A percentile compares a stretch with the other conserved stretches of the same genome.
These are phyloP conservation scores for Thunnus thynnus DNA, from an alignment of 2,113 vertebrate genomes.

Conservation along the genomic window DNA sequence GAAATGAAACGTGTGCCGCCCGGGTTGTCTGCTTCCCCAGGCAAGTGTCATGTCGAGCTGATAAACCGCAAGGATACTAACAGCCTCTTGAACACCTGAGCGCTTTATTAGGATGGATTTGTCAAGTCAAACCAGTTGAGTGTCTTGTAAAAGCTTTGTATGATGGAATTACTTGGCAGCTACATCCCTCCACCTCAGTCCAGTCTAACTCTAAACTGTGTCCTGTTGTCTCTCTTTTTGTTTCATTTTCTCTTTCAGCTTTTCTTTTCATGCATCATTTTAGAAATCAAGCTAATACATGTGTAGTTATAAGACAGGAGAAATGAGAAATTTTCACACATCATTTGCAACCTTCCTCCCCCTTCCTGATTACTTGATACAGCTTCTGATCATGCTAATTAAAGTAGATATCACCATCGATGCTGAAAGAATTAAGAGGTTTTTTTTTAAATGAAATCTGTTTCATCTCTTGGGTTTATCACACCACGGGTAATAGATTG, in stretches of 20 bases:
- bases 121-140: constrained; percentile 1
- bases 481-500: constrained; percentile 1
- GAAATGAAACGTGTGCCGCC: constrained; percentile 38
- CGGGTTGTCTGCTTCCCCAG: constrained; percentile 22
- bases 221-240: not conserved
- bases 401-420: constrained; percentile 31
- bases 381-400: constrained; percentile 48
- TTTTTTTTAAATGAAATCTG: constrained; percentile 21
- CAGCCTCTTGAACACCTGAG: constrained; percentile 26
- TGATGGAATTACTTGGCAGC: constrained; percentile 30
- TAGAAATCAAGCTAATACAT: not conserved
- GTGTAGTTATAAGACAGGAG: not conserved
- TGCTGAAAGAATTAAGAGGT: constrained; percentile 31
- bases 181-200: not conserved
- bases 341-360: not conserved
- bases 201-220: not conserved
- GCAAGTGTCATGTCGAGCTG: not conserved
- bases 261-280: not conserved
- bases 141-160: constrained; percentile 34
- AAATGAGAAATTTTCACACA: not conserved
- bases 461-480: constrained; percentile 26
- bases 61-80: constrained; percentile 19
- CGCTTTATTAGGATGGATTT: constrained; percentile 49
- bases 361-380: constrained; percentile 2
- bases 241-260: not conserved